Conservation (phyloP, 64 coral and sea anemone genomes). For the Pocillopora verrucosa region DNA sequence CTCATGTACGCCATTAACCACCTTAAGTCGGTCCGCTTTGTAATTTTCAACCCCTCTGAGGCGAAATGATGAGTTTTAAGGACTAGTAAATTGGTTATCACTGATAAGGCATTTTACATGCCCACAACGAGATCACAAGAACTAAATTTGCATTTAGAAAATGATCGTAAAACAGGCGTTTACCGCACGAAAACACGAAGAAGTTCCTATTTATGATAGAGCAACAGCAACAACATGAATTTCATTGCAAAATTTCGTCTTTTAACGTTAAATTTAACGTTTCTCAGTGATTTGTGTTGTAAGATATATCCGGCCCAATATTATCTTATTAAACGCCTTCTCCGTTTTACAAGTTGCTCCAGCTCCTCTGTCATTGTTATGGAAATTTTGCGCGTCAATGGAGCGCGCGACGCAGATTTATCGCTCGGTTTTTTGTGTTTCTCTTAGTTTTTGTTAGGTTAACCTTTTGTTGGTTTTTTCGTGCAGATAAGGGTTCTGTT, state of each 20-base stretch:
- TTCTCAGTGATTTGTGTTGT: slow-evolving; percentile 1
- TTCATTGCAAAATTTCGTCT: background rate
- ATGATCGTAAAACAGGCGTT: background rate
- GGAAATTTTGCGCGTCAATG: slow-evolving; percentile 23
- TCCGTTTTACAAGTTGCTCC: slow-evolving; percentile 13
- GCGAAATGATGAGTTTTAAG: slow-evolving; percentile 36
- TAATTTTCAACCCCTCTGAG: background rate
- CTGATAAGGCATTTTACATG: slow-evolving; percentile 24
- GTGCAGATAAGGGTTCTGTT: slow-evolving; percentile 13
- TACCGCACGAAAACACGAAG: background rate
- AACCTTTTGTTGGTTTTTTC: slow-evolving; percentile 36
- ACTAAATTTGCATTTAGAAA: background rate
- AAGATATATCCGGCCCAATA: slow-evolving; percentile 14
- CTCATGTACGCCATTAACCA: background rate
- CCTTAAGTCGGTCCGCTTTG: background rate
- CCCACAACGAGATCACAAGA: background rate
- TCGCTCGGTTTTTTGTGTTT: slow-evolving; percentile 1
- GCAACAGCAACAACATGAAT: background rate
- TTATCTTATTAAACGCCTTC: slow-evolving; percentile 7
- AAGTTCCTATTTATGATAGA: background rate
- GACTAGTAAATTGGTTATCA: slow-evolving; percentile 42
- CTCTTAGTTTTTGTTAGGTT: background rate
- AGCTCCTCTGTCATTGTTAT: slow-evolving; percentile 14
- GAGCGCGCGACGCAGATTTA: background rate
- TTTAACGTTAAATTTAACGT: background rate